phyloP scores from a whole-genome alignment of 2,113 vertebrate species.

The Coryphaenoides rupestris region DNA sequence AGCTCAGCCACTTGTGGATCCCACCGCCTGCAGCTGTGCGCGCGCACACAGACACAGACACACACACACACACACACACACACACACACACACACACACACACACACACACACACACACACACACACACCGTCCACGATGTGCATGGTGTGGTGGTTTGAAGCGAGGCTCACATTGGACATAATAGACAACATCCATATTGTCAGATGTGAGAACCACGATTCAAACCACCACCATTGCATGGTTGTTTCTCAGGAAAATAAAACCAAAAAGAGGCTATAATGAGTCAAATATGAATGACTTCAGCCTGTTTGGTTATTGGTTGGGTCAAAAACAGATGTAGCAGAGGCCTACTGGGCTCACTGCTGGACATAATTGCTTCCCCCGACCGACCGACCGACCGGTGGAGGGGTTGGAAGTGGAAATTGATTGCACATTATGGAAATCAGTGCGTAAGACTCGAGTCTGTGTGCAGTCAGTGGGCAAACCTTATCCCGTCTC shows the following conservation, averaged over 20 bases:
- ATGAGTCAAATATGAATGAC: neutral
- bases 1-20: conserved; percentile 37
- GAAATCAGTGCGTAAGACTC: neutral
- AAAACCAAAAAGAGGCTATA: neutral
- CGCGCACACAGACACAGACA: no score
- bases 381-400: no score
- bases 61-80: no score
- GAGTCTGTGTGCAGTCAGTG: neutral
- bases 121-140: no score
- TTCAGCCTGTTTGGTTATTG: neutral
- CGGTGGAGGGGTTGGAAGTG: neutral
- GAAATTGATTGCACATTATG: conserved; percentile 6
- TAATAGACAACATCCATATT: no score
- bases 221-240: conserved; percentile 7
- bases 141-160: no score
- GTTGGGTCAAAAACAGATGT: neutral
- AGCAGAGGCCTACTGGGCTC: no score
- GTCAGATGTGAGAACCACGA: conserved; percentile 17
- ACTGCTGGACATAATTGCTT: neutral
- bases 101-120: no score
- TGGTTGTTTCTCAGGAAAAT: no score
- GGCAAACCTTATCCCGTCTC: neutral
- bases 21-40: conserved; percentile 16
- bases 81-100: no score
- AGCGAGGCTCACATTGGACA: no score